Evolutionary conservation across 1,140 invertebrate genomes (phyloP).

Genomic region (Phortica variegata): DNA sequence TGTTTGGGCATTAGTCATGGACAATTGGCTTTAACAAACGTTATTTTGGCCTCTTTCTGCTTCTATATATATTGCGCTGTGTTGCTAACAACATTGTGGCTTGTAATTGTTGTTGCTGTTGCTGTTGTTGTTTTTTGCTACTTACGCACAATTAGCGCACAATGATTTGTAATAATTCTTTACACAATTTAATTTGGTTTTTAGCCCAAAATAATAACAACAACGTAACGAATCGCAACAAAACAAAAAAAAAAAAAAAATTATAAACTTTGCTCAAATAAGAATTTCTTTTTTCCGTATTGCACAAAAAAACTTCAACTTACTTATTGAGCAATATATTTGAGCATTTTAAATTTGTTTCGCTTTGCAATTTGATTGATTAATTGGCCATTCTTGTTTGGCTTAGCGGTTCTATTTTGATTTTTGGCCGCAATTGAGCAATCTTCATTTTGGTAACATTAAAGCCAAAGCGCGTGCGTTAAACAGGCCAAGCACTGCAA

Average conservation of each 20-base stretch:
- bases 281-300: background rate
- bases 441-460: no score
- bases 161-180: background rate
- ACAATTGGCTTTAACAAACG: conserved; percentile 16
- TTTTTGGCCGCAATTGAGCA: no score
- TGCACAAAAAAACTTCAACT: no score
- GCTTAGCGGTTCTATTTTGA: background rate
- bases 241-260: background rate
- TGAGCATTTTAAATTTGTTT: conserved; percentile 7
- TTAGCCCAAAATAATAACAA: no score
- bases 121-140: no score
- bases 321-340: conserved; percentile 4
- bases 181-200: no score
- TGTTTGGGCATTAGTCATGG: conserved; percentile 7
- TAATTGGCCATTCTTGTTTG: conserved; percentile 44
- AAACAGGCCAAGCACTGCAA: no score
- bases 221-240: conserved; percentile 24
- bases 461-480: no score
- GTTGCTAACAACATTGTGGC: no score
- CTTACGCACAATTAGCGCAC: background rate
- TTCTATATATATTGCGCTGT: no score
- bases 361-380: conserved; percentile 37
- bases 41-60: no score
- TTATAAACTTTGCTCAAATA: conserved; percentile 1
- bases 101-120: no score